These are phyloP conservation scores for Nixonia krombeini DNA, from an alignment of 1,140 invertebrate genomes.

Conservation along the genomic window DNA sequence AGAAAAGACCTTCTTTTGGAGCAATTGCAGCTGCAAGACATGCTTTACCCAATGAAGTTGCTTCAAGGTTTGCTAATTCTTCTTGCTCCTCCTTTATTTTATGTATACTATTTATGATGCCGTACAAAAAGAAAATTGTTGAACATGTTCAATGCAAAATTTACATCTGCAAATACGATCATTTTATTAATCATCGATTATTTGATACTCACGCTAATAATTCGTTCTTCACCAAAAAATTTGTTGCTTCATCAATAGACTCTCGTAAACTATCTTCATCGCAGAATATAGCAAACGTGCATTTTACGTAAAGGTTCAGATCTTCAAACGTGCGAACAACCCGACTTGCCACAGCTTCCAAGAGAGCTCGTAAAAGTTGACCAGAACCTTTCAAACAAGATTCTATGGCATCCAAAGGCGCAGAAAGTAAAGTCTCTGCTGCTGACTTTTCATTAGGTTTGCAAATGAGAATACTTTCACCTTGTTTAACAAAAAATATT, in stretches of 20 bases:
- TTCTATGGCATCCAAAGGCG: conserved; percentile 80
- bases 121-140: too few relatives aligned
- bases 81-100: conserved; percentile 59
- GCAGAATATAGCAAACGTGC: conserved; percentile 75
- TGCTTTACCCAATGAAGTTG: conserved; percentile 91
- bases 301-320: conserved; percentile 84
- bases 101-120: too few relatives aligned
- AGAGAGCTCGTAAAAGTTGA: conserved; percentile 76
- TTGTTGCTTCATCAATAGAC: conserved; percentile 72
- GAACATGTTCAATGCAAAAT: too few relatives aligned
- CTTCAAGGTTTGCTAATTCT: conserved; percentile 59
- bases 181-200: too few relatives aligned
- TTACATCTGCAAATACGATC: too few relatives aligned
- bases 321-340: conserved; percentile 82
- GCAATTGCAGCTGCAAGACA: conserved; percentile 93
- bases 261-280: conserved; percentile 51
- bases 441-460: conserved; percentile 80
- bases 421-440: conserved; percentile 79
- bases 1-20: conserved; percentile 89
- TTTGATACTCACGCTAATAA: conserved; percentile 65
- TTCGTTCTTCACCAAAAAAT: conserved; percentile 75
- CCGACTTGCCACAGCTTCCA: conserved; percentile 91
- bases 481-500: too few relatives aligned
- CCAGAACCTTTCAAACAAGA: conserved; percentile 85
- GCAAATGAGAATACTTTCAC: conserved; percentile 95